Percentiles rank a stretch among this genome's conserved stretches.
These are phyloP conservation scores for Monochamus alternatus DNA, from an alignment of 2,888 invertebrate species.

Conservation along the genomic window DNA sequence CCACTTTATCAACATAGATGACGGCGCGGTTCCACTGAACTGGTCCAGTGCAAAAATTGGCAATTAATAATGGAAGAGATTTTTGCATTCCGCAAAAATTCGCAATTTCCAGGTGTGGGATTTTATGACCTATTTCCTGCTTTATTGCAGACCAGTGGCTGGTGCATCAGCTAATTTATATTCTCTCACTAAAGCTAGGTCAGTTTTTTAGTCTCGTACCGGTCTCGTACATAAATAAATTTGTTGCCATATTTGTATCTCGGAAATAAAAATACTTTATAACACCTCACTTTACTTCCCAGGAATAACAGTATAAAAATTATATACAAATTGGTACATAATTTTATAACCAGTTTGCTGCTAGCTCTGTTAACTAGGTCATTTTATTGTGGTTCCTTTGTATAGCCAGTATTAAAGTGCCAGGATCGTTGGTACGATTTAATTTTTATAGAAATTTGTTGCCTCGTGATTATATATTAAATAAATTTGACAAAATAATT, in stretches of 20 bases:
- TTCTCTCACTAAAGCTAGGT: not conserved
- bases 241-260: not conserved
- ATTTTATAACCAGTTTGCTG: no score
- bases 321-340: no score
- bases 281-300: not conserved
- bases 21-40: not conserved
- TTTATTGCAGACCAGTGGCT: not conserved
- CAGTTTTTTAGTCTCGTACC: not conserved
- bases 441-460: no score
- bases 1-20: not conserved
- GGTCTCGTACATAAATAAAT: not conserved
- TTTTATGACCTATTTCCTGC: not conserved
- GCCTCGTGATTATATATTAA: no score
- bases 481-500: no score
- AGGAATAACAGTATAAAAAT: not conserved
- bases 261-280: not conserved
- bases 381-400: no score
- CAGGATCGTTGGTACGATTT: no score
- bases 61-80: not conserved
- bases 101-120: not conserved
- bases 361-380: no score
- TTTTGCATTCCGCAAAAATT: slow-evolving; percentile 4
- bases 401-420: no score
- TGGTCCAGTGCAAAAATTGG: slow-evolving; percentile 1
- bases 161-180: slow-evolving; percentile 2